A percentile compares a stretch with the other conserved stretches of the same genome.
phyloP scores from a whole-genome alignment of 2,113 vertebrate species.

The Actinemys pallida region DNA sequence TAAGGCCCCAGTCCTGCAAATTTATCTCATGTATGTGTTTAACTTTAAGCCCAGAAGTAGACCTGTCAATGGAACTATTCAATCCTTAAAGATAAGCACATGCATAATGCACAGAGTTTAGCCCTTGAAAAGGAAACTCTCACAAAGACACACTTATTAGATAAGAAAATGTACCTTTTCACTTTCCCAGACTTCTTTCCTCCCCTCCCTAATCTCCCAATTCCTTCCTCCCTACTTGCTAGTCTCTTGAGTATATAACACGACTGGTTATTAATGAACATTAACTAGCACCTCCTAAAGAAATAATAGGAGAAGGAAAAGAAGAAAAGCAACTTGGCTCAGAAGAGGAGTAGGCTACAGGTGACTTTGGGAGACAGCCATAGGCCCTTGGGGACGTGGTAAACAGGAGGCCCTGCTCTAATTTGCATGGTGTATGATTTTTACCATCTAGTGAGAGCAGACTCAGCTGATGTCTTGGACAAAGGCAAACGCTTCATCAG shows the following conservation, averaged over 20 bases:
- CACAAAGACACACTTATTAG: neutral
- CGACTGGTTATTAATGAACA: neutral
- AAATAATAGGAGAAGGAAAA: neutral
- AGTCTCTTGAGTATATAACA: neutral
- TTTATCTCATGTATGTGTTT: neutral
- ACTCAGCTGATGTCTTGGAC: slow-evolving; percentile 42
- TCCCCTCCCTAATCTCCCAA: neutral
- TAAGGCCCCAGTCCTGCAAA: neutral
- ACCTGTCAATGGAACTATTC: neutral
- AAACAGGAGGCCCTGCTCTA: neutral
- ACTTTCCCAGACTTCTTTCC: neutral
- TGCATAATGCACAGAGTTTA: neutral
- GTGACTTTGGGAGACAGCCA: neutral
- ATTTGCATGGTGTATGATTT: neutral
- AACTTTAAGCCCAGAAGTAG: neutral
- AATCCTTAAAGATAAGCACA: neutral
- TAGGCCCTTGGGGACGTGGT: neutral
- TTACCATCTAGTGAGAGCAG: neutral
- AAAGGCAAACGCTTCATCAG: neutral
- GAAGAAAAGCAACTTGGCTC: neutral
- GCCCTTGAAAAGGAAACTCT: neutral
- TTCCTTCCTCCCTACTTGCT: neutral
- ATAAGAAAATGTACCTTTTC: neutral
- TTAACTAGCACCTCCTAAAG: neutral
- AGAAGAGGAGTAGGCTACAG: neutral